These are phyloP conservation scores for Salpingus planirostris DNA, from an alignment of 2,888 invertebrate species.

Conservation along the genomic window DNA sequence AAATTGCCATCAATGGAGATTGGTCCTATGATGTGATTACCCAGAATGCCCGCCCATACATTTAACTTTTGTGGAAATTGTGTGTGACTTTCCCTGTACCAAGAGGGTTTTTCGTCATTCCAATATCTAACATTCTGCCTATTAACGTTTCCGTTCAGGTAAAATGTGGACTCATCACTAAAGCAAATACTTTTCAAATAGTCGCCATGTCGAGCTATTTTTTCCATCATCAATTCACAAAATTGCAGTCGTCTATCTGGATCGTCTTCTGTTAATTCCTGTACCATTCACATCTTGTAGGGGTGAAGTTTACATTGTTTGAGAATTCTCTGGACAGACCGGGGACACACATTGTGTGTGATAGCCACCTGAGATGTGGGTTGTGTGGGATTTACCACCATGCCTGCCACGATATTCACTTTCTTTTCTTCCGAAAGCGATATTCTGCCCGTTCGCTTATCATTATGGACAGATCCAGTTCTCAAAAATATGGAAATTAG, in stretches of 20 bases:
- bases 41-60: background rate
- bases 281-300: background rate
- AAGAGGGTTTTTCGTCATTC: background rate
- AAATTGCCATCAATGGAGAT: background rate
- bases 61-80: background rate
- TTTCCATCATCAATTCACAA: background rate
- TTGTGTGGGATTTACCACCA: too few species aligned
- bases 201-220: background rate
- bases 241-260: background rate
- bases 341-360: too few species aligned
- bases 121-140: background rate
- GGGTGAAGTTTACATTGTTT: background rate
- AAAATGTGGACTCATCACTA: background rate
- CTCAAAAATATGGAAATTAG: too few species aligned
- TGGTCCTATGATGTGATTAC: background rate
- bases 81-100: background rate
- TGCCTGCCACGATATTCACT: too few species aligned
- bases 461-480: too few species aligned
- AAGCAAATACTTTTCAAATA: background rate
- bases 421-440: too few species aligned
- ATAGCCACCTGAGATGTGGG: too few species aligned
- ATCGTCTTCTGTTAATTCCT: background rate
- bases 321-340: background rate
- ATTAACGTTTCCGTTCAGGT: background rate
- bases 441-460: too few species aligned